Percentiles rank a stretch among this genome's conserved stretches.
Conservation (phyloP, 2,113 vertebrate genomes). For the Erythrocercus mccallii region DNA sequence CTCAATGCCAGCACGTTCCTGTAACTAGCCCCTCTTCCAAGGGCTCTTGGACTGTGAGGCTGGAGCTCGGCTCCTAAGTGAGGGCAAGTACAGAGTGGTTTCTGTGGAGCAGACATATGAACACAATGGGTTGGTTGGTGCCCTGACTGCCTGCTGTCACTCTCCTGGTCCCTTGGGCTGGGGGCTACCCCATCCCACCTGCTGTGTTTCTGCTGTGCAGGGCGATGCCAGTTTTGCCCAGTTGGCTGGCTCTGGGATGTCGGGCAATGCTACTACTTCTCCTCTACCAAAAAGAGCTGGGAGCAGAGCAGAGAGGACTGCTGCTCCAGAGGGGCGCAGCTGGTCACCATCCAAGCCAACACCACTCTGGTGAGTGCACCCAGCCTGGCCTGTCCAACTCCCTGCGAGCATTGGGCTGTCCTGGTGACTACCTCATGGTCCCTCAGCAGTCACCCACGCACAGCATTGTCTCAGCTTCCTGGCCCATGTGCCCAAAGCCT, state of each 20-base stretch:
- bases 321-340: background rate
- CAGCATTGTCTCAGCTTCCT: background rate
- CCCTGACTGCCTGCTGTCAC: background rate
- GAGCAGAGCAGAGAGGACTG: slow-evolving; percentile 44
- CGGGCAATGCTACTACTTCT: slow-evolving; percentile 31
- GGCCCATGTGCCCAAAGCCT: background rate
- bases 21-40: background rate
- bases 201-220: background rate
- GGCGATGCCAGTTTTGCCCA: background rate
- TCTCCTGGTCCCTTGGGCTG: background rate
- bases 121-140: background rate
- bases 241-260: background rate
- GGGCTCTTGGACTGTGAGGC: background rate
- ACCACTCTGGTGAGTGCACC: slow-evolving; percentile 5
- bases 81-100: background rate
- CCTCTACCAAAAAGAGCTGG: slow-evolving; percentile 9
- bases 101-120: fast-evolving
- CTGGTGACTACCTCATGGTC: background rate
- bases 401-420: fast-evolving
- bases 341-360: background rate
- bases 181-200: background rate
- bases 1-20: fast-evolving
- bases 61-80: background rate
- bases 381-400: background rate
- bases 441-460: background rate